Evolutionary conservation across 2,113 vertebrate genomes (phyloP).

Genomic region (Alligator sinensis): DNA sequence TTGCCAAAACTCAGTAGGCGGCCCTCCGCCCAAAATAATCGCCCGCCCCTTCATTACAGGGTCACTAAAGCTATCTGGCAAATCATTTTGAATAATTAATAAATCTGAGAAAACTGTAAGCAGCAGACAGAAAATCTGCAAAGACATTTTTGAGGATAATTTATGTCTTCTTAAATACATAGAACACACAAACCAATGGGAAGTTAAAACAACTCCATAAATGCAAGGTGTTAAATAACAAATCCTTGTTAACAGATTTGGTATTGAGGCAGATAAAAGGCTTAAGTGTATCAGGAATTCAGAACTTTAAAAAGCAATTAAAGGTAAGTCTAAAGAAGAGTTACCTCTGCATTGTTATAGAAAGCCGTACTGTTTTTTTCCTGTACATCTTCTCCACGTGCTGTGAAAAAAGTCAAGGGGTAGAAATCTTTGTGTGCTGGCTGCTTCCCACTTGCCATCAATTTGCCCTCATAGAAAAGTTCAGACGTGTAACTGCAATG

Average conservation of each 20-base stretch:
- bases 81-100: conserved; percentile 51
- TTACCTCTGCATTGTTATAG: conserved; percentile 99
- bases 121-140: conserved; percentile 5
- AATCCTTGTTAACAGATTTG: background rate
- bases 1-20: too few relatives aligned
- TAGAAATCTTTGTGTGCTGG: conserved; percentile 99
- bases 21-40: too few relatives aligned
- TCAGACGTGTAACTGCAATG: conserved; percentile 94
- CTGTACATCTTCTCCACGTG: conserved; percentile 97
- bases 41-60: conserved; percentile 8
- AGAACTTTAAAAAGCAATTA: conserved; percentile 20
- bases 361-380: conserved; percentile 99
- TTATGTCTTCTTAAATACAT: background rate
- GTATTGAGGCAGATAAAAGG: background rate
- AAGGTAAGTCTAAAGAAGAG: conserved; percentile 33
- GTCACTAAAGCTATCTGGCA: conserved; percentile 53
- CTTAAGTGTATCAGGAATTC: background rate
- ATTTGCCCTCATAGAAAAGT: conserved; percentile 98
- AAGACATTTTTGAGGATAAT: background rate
- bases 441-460: conserved; percentile 99
- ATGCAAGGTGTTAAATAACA: background rate
- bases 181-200: background rate
- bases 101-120: conserved; percentile 5
- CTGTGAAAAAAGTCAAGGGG: conserved; percentile 98
- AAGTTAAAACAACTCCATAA: background rate